Base-by-base conservation (phyloP, 2,888 invertebrate species). In the Diadegma fenestrale region DNA sequence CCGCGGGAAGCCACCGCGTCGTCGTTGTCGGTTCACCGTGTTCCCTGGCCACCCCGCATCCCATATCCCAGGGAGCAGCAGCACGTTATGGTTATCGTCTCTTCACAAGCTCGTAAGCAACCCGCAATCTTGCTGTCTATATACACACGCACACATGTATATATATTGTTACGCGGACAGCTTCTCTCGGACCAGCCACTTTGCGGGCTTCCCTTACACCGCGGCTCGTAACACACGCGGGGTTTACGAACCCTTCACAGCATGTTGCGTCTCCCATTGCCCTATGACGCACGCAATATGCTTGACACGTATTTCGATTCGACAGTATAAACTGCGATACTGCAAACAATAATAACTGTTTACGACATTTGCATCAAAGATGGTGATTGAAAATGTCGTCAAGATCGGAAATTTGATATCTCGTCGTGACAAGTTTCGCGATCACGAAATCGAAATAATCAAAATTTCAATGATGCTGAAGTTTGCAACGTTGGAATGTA, bases 41-140 rank as follows among this genome's bases (percentile, higher is more conserved):
- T 37, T 45, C 58, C 14, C 76, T 71, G 19, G 63, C 58, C 45
- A 89, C 87, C 87, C 84, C 87, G 84, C 87, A 82, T 30, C 37
- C 17, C 22, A 8, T 87, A 82, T 30, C 37, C 17, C 22, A 8
- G 58, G n/a, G 41, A 19, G 58, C 54, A 54, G 19, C 64, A 81
- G 73, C 80, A 89, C 91, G 91, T 92, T 93, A 92, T 90, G 93
- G 91, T 92, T 92, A 92, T 92, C 92, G 91, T 90, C 91, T 92
- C 92, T 93, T 93, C 92, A 91, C 91, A 91, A 92, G 91, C 92
- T 92, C 91, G 90, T 93, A 92, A 92, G 91, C 90, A 90, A 89
- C 88, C 91, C 90, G 89, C 92, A 90, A 91, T 91, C 91, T 91
- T 66, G 43, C 64, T 54, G 22, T 26, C 71, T 66, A 41, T 26